phyloP scores from a whole-genome alignment of 2,797 vertebrate genomes.

The Urocyon cinereoargenteus region DNA sequence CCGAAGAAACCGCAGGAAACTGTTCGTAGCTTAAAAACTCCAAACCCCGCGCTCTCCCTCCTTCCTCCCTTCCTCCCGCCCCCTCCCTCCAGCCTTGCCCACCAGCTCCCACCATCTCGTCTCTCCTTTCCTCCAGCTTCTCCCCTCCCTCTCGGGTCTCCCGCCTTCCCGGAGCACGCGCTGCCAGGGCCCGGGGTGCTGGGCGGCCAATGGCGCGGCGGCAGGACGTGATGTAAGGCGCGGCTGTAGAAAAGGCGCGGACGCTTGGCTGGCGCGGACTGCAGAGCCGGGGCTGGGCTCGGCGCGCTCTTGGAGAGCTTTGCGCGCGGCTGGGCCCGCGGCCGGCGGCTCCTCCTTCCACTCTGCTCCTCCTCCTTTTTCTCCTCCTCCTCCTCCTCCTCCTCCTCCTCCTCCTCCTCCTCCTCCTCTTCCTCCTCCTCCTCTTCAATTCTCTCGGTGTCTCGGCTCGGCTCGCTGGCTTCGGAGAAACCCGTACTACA shows the following conservation, averaged over 20 bases:
- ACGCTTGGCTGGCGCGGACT: conserved; percentile 92
- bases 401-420: neutral
- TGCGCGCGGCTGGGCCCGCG: conserved; percentile 87
- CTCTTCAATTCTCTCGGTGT: conserved; percentile 82
- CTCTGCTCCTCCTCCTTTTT: conserved; percentile 82
- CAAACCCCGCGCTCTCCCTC: conserved; percentile 61
- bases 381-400: conserved; percentile 54
- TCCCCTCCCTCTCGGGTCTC: conserved; percentile 82
- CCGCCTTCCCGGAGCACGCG: conserved; percentile 86
- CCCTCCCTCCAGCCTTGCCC: conserved; percentile 75
- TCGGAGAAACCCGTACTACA: conserved; percentile 72
- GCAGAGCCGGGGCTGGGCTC: conserved; percentile 89
- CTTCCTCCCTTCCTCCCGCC: neutral
- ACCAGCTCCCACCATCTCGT: conserved; percentile 79
- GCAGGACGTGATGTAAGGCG: conserved; percentile 95
- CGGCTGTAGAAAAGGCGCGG: conserved; percentile 98
- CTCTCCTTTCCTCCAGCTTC: conserved; percentile 58
- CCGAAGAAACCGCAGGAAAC: conserved; percentile 75
- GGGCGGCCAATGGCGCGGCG: conserved; percentile 93
- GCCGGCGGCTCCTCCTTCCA: conserved; percentile 78
- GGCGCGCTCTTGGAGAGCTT: conserved; percentile 88
- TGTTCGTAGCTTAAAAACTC: conserved; percentile 80
- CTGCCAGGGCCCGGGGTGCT: conserved; percentile 87
- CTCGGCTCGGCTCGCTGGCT: conserved; percentile 81
- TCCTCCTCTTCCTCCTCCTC: conserved; percentile 76